These are phyloP conservation scores for Myripristis jacobus DNA, from an alignment of 2,797 vertebrate species.

Conservation along the genomic window DNA sequence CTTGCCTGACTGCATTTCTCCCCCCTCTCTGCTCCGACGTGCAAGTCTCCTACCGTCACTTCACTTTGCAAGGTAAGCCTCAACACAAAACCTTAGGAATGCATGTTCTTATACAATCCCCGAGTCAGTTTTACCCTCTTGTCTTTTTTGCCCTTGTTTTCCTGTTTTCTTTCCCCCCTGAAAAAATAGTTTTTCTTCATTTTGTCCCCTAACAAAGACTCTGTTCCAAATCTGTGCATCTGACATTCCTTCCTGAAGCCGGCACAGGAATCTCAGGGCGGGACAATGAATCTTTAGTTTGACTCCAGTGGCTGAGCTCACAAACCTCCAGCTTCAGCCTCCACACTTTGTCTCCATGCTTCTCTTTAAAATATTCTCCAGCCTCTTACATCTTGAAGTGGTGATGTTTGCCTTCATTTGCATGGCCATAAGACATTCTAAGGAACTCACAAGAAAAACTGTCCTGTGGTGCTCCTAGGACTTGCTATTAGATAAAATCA, in stretches of 20 bases:
- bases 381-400: too few species aligned
- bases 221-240: conserved; percentile 33
- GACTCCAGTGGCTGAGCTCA: neutral
- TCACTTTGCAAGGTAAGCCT: conserved; percentile 63
- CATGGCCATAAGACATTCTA: too few species aligned
- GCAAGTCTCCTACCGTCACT: conserved; percentile 13
- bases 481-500: too few species aligned
- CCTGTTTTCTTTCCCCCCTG: neutral
- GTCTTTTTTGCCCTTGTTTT: neutral
- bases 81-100: neutral
- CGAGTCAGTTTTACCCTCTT: neutral
- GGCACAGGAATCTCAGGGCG: conserved; percentile 30
- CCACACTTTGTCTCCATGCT: neutral
- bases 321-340: neutral
- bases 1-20: conserved; percentile 28
- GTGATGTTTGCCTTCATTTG: too few species aligned
- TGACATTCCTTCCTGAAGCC: conserved; percentile 55
- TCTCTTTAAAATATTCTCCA: neutral
- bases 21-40: conserved; percentile 40
- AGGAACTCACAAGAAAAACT: too few species aligned
- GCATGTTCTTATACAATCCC: neutral
- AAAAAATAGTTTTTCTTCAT: neutral
- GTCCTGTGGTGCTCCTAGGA: too few species aligned
- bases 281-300: conserved; percentile 33
- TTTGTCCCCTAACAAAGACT: neutral